phyloP scores from a whole-genome alignment of 2,113 vertebrate species.

The Petrocephalus zakoni region DNA sequence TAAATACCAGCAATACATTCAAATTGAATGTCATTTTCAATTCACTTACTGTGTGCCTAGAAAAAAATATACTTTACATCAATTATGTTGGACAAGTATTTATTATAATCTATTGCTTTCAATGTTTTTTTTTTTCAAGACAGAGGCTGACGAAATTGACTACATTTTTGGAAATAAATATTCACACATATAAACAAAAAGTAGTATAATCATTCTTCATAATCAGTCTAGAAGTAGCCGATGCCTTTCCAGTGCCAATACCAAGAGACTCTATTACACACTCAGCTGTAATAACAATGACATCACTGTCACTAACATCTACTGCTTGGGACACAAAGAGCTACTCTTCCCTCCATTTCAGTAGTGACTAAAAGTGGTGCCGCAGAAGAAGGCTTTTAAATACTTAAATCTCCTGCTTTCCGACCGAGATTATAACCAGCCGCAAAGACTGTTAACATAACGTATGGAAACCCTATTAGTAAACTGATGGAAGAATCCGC shows the following conservation, averaged over 20 bases:
- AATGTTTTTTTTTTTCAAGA: not conserved
- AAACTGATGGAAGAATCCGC: not conserved
- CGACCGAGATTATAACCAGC: not conserved
- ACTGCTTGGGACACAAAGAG: not conserved
- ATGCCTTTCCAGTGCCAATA: not conserved
- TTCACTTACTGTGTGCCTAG: not conserved
- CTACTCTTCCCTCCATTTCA: not conserved
- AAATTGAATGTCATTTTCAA: not conserved
- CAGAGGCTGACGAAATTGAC: not conserved
- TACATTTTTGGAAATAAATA: not conserved
- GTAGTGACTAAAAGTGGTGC: not conserved
- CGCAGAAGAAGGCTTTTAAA: not conserved
- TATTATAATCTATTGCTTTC: not conserved
- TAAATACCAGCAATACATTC: not conserved
- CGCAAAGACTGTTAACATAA: not conserved
- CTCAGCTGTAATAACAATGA: conserved; percentile 6
- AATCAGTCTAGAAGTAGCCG: not conserved
- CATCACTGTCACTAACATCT: not conserved
- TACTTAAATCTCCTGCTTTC: not conserved
- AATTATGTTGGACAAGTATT: not conserved
- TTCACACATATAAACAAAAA: not conserved
- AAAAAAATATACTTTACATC: not conserved
- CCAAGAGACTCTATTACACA: not conserved
- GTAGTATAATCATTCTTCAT: not conserved
- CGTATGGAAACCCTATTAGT: not conserved